A percentile compares a stretch with the other conserved stretches of the same genome.
Conservation (phyloP, 2,113 vertebrate genomes). For the Neogale vison region DNA sequence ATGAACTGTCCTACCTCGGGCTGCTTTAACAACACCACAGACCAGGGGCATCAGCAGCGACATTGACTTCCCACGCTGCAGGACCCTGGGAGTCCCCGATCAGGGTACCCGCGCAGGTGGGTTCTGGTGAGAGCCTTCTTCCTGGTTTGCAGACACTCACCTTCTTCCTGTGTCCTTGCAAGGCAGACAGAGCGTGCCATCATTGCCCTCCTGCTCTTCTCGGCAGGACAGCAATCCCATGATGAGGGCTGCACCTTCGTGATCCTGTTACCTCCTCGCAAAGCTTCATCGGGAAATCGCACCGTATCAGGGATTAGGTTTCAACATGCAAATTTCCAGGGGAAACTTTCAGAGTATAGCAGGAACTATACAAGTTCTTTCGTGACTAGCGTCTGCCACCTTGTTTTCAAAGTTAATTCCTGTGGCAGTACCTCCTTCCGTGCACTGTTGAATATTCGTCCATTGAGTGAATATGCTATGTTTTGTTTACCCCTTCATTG, state of each 20-base stretch:
- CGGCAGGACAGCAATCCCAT: neutral
- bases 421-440: neutral
- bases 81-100: neutral
- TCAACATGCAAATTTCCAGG: neutral
- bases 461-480: fast-evolving
- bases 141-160: neutral
- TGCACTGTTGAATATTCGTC: neutral
- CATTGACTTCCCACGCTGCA: neutral
- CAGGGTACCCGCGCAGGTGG: neutral
- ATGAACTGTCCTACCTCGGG: neutral
- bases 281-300: neutral
- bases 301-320: neutral
- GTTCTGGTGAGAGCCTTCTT: neutral
- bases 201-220: neutral
- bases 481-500: neutral
- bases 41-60: neutral
- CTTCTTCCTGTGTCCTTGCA: neutral
- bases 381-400: neutral
- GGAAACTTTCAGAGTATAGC: neutral
- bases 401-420: neutral
- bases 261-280: neutral
- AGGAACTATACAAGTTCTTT: neutral
- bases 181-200: neutral
- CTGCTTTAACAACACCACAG: neutral
- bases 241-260: neutral